Evolutionary conservation across 2,113 vertebrate species (phyloP).

Genomic region (Malurus elegans): DNA sequence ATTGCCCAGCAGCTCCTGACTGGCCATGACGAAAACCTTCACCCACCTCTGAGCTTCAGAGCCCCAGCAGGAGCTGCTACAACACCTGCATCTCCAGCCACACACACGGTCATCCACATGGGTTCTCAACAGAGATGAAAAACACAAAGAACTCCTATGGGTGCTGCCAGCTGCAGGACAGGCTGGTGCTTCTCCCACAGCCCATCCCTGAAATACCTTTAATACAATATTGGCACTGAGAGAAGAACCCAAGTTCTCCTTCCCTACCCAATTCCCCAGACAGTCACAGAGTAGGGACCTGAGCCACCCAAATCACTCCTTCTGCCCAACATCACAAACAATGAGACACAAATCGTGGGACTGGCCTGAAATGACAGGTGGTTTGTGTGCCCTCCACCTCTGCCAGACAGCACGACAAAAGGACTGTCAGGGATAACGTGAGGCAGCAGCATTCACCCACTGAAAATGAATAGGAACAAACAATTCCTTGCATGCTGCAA

Average conservation of each 20-base stretch:
- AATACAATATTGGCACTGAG: background rate
- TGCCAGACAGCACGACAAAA: background rate
- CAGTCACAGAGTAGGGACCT: background rate
- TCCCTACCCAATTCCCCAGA: accelerated
- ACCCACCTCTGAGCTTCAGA: background rate
- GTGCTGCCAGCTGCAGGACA: background rate
- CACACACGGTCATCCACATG: accelerated
- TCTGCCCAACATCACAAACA: background rate
- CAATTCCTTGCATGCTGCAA: background rate
- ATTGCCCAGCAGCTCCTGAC: background rate
- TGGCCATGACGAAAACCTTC: background rate
- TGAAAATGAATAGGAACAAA: background rate
- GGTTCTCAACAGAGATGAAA: background rate
- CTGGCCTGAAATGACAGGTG: background rate
- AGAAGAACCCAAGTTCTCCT: background rate
- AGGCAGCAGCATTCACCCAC: background rate
- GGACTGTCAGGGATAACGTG: background rate
- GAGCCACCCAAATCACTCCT: background rate
- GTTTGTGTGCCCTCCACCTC: background rate
- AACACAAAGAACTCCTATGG: accelerated
- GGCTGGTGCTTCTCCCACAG: accelerated
- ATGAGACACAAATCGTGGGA: background rate
- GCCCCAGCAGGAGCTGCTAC: background rate
- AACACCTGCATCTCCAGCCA: background rate
- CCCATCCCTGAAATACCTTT: background rate